Percentiles rank a stretch among this genome's conserved stretches.
These are phyloP conservation scores for Takifugu rubripes DNA, from an alignment of 2,797 vertebrate species.

Conservation along the genomic window DNA sequence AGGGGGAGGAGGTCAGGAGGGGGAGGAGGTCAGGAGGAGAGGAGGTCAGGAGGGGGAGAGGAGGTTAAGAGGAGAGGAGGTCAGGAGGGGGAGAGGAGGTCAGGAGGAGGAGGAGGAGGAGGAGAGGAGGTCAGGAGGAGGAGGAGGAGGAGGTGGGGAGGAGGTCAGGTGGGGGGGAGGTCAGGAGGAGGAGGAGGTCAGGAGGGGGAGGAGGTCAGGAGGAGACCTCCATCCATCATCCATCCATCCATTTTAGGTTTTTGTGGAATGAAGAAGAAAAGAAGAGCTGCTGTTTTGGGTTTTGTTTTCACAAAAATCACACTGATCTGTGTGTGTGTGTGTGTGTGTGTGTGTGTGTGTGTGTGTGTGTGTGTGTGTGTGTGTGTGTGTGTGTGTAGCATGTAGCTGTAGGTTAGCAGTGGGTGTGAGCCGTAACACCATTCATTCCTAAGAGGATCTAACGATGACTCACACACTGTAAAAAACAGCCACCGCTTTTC, in stretches of 20 bases:
- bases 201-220: neutral
- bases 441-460: constrained; percentile 70
- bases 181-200: no score
- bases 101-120: no score
- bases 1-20: constrained; percentile 4
- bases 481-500: constrained; percentile 50
- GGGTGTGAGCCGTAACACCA: constrained; percentile 58
- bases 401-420: constrained; percentile 66
- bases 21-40: no score
- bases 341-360: constrained; percentile 1
- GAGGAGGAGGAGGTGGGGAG: no score
- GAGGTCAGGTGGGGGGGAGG: no score
- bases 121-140: no score
- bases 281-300: constrained; percentile 27
- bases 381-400: constrained; percentile 14
- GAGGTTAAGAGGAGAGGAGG: no score
- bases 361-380: constrained; percentile 3
- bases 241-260: neutral
- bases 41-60: no score
- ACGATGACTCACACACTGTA: constrained; percentile 62
- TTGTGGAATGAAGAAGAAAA: constrained; percentile 12
- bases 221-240: neutral
- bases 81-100: no score
- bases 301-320: constrained; percentile 23
- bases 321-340: neutral